A percentile compares a stretch with the other conserved stretches of the same genome.
Evolutionary conservation across 1,140 invertebrate species (phyloP).

Genomic region (Acyrthosiphon pisum): DNA sequence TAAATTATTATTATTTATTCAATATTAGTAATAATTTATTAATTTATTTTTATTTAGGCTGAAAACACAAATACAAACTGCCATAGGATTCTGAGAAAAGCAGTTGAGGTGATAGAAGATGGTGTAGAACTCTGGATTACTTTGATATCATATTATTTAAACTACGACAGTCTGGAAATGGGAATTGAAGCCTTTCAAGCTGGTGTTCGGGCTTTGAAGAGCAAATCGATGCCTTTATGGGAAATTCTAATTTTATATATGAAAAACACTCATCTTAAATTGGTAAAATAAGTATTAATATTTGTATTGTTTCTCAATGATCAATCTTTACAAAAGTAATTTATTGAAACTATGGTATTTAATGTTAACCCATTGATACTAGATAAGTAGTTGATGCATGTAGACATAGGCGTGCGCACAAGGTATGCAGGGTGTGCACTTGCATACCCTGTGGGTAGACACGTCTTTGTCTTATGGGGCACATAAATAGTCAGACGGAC

Average conservation of each 20-base stretch:
- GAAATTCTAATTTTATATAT: constrained; percentile 44
- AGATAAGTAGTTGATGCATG: background rate
- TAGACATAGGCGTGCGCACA: too few relatives aligned
- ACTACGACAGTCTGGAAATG: constrained; percentile 31
- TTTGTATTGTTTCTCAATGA: background rate
- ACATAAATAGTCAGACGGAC: too few relatives aligned
- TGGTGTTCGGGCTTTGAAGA: background rate
- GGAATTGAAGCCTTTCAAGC: constrained; percentile 20
- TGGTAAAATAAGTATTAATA: constrained; percentile 18
- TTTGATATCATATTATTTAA: constrained; percentile 25
- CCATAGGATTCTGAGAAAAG: constrained; percentile 5
- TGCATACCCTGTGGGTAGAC: too few relatives aligned
- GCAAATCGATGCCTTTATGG: constrained; percentile 6
- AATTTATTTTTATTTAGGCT: constrained; percentile 32
- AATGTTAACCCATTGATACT: background rate
- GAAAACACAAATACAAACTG: constrained; percentile 29
- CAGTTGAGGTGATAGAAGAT: background rate
- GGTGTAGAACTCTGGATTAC: constrained; percentile 40
- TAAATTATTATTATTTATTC: background rate
- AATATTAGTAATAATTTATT: background rate
- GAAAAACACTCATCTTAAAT: constrained; percentile 40
- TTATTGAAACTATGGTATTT: background rate
- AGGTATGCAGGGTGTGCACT: too few relatives aligned
- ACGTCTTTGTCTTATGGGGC: too few relatives aligned
- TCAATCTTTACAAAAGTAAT: background rate